phyloP scores from a whole-genome alignment of 2,797 vertebrate species.

The Gymnopithys bicolor region DNA sequence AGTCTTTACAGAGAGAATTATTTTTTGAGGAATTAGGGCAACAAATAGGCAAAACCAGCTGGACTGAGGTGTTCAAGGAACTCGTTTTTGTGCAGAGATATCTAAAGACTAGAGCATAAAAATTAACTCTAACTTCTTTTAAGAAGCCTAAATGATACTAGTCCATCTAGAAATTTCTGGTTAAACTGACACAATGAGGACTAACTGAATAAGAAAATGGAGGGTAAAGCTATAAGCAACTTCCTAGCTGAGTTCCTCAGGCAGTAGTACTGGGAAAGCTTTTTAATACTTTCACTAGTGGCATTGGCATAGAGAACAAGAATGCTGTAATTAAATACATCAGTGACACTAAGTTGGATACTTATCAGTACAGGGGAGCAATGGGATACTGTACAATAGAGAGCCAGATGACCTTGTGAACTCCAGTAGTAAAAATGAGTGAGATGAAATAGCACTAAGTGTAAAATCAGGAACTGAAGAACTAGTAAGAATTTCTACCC shows the following conservation, averaged over 20 bases:
- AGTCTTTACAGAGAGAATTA: neutral
- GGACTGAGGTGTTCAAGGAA: neutral
- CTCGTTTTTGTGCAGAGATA: neutral
- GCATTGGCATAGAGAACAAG: neutral
- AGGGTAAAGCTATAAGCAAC: neutral
- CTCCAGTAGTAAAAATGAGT: neutral
- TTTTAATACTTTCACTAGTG: neutral
- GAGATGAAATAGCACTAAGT: neutral
- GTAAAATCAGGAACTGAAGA: neutral
- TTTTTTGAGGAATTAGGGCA: neutral
- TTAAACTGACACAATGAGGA: neutral
- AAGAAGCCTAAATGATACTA: neutral
- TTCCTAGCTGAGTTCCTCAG: neutral
- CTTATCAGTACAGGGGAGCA: neutral
- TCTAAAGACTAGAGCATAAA: neutral
- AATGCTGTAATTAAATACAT: neutral
- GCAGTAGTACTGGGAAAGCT: neutral
- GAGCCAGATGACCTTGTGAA: neutral
- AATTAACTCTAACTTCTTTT: neutral
- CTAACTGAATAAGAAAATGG: neutral
- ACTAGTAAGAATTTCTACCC: neutral
- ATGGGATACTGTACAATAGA: neutral
- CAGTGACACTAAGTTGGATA: neutral
- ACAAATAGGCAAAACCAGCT: neutral
- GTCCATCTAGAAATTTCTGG: neutral